phyloP scores from a whole-genome alignment of 1,140 invertebrate species.

The Drosophila ercepeae region DNA sequence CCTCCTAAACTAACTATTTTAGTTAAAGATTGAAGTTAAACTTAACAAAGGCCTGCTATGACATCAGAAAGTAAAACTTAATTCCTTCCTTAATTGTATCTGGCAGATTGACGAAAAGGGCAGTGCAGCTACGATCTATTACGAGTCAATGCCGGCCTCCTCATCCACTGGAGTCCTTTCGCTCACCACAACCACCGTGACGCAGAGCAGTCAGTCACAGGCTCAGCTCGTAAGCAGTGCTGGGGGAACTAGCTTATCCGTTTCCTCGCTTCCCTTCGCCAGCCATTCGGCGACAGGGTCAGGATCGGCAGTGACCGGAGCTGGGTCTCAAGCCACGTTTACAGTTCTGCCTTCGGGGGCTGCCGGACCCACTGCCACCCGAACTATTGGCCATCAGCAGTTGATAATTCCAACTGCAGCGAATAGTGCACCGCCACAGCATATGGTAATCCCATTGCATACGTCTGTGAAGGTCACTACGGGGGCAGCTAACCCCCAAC shows the following conservation, averaged over 20 bases:
- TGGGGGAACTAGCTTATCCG: conserved; percentile 56
- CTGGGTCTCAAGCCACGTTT: conserved; percentile 72
- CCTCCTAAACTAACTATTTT: not conserved
- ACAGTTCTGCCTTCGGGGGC: conserved; percentile 69
- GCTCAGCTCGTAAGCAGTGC: conserved; percentile 65
- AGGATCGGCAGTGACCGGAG: conserved; percentile 16
- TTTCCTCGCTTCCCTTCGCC: conserved; percentile 72
- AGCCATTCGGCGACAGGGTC: conserved; percentile 35
- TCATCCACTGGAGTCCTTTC: conserved; percentile 78
- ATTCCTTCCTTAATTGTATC: not conserved
- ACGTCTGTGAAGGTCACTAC: conserved; percentile 80
- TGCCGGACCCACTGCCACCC: conserved; percentile 36
- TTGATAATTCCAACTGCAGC: conserved; percentile 57
- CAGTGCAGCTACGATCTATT: conserved; percentile 78
- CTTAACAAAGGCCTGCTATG: not conserved
- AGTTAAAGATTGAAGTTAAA: not conserved
- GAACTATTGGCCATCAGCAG: conserved; percentile 73
- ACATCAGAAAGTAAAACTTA: not conserved
- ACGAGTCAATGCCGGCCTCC: conserved; percentile 78
- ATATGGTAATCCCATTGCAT: conserved; percentile 80
- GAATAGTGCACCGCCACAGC: conserved; percentile 53
- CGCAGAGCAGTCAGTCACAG: conserved; percentile 70
- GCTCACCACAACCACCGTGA: conserved; percentile 73
- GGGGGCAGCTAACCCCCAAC: conserved; percentile 40
- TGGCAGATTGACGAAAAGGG: conserved; percentile 51